Base-by-base conservation (phyloP, 2,113 vertebrate genomes). In the Chunga burmeisteri region DNA sequence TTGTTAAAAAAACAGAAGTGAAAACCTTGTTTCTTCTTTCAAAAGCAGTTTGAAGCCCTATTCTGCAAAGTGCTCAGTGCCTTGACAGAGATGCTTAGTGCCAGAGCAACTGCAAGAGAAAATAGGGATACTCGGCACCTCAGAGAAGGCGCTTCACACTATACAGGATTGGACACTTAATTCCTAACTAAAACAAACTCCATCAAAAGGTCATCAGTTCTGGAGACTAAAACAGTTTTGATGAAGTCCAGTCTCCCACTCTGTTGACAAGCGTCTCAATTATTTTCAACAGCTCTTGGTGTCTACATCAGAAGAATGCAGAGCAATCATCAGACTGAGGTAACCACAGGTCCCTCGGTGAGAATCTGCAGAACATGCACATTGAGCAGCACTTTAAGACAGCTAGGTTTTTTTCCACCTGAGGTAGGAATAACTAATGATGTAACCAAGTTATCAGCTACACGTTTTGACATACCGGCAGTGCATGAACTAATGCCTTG, bases 221-320 rank as follows among this genome's bases (percentile, higher is more conserved):
- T 90, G 65, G 93, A 98, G 98, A 98, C 98, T 98, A 98, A 98
- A 98, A 98, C 98, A 98, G 98, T 98, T 98, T 98, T 99, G 99
- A 99, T 98, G 98, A 98, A 99, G 98, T 97, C 98, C 98, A 98
- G 97, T 97, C 98, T 98, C 96, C 94, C 96, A 95, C 97, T 98
- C 98, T 99, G 99, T 98, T 99, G 99, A 99, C 99, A 99, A 99
- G 98, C 86, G 90, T 98, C 99, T 99, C 98, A 98, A 97, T 99
- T 99, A 99, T 99, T 99, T 99, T 99, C 99, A 99, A 98, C 99
- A 99, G 99, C 98, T 98, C 98, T 97, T 98, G 98, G 98, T 99
- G 98, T 98, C 98, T 98, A 98, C 98, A 97, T 97, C 96, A 96
- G 98, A 99, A 98, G 99, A 99, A 99, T 99, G 99, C 98, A 98